Conservation (phyloP, 2,113 vertebrate genomes). For the Melanerpes aurifrons region DNA sequence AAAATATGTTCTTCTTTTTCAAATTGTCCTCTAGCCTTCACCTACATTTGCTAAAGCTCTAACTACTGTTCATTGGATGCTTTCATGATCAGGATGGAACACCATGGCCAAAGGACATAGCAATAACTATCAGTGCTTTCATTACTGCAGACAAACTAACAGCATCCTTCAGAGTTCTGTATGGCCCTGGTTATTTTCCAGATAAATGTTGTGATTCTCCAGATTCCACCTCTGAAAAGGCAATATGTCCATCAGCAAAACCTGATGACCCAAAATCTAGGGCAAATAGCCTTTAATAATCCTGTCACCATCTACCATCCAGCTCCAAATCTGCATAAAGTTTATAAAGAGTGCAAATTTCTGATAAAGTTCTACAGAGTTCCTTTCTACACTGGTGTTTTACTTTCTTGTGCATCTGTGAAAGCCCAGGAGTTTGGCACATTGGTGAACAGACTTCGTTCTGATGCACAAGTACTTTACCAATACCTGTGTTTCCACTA, state of each 20-base stretch:
- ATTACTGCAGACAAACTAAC: not conserved
- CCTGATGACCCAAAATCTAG: not conserved
- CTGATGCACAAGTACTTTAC: not conserved
- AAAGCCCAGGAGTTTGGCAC: not conserved
- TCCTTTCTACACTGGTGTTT: not conserved
- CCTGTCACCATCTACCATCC: not conserved
- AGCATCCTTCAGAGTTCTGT: not conserved
- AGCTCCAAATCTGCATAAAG: not conserved
- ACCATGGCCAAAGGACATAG: not conserved
- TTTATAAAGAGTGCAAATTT: not conserved
- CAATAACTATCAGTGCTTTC: not conserved
- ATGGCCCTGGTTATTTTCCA: not conserved
- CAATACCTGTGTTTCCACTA: not conserved
- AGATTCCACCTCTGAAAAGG: not conserved
- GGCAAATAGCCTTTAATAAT: not conserved
- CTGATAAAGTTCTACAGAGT: not conserved
- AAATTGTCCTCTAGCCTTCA: not conserved
- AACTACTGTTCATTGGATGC: not conserved
- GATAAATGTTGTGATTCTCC: not conserved
- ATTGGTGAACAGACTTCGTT: not conserved
- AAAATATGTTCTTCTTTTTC: not conserved
- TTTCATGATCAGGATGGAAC: not conserved
- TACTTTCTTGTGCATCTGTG: not conserved
- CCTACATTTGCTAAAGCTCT: not conserved
- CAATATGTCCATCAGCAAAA: not conserved